A percentile compares a stretch with the other conserved stretches of the same genome.
phyloP scores from a whole-genome alignment of 1,140 invertebrate genomes.

The Drosophila lacertosa region DNA sequence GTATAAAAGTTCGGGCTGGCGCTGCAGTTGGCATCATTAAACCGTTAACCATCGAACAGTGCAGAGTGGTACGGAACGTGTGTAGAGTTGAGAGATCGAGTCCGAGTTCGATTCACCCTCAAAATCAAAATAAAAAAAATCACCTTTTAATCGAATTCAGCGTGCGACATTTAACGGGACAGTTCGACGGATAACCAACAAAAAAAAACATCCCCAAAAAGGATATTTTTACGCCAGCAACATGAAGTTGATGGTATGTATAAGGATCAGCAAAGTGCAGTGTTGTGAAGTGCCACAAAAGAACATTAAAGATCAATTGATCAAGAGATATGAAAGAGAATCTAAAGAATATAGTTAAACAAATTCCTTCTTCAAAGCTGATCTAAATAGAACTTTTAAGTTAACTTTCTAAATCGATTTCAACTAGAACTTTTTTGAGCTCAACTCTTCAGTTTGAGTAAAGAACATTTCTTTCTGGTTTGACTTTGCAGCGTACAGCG shows the following conservation, averaged over 20 bases:
- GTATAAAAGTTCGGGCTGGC: slow-evolving; percentile 78
- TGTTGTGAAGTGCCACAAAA: slow-evolving; percentile 42
- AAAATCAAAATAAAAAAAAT: slow-evolving; percentile 24
- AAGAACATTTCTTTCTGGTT: neutral
- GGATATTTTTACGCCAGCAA: slow-evolving; percentile 63
- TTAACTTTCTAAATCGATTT: neutral
- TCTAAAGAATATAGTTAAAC: too few relatives aligned
- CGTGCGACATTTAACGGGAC: slow-evolving; percentile 23
- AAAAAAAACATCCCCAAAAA: slow-evolving; percentile 47
- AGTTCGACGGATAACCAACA: slow-evolving; percentile 26
- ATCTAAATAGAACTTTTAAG: neutral
- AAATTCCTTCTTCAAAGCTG: too few relatives aligned
- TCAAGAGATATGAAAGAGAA: neutral
- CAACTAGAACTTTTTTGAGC: too few relatives aligned
- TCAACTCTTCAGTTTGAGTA: too few relatives aligned
- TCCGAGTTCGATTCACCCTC: slow-evolving; percentile 2
- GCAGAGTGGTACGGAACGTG: slow-evolving; percentile 69
- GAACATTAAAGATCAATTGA: slow-evolving; percentile 7
- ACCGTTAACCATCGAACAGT: slow-evolving; percentile 82
- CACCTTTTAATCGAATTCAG: too few relatives aligned
- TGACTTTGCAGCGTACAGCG: slow-evolving; percentile 80
- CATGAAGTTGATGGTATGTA: slow-evolving; percentile 80
- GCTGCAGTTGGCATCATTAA: slow-evolving; percentile 81
- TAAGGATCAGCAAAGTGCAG: slow-evolving; percentile 26
- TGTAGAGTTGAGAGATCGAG: slow-evolving; percentile 44